Evolutionary conservation across 2,888 invertebrate species (phyloP).

Genomic region (Sinotaia quadrata): DNA sequence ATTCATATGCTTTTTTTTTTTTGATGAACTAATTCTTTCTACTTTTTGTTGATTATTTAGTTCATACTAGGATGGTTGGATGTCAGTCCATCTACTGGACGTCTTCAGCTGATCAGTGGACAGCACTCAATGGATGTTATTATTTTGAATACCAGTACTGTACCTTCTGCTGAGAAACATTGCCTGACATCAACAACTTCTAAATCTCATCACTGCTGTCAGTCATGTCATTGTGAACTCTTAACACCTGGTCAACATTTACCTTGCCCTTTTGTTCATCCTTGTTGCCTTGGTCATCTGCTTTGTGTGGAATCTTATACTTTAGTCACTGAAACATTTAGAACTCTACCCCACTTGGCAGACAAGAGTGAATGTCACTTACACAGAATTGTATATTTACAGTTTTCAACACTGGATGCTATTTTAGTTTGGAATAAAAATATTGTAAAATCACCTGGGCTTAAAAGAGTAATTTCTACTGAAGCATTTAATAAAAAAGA

Average conservation of each 20-base stretch:
- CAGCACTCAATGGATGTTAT: neutral
- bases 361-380: neutral
- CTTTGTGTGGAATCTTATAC: neutral
- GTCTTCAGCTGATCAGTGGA: neutral
- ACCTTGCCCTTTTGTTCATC: slow-evolving; percentile 5
- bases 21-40: no score
- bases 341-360: neutral
- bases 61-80: slow-evolving; percentile 18
- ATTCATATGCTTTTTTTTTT: no score
- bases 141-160: neutral
- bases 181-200: no score
- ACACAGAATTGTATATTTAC: slow-evolving; percentile 4
- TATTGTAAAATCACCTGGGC: no score
- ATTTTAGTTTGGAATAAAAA: no score
- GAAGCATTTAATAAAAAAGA: neutral
- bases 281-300: slow-evolving; percentile 16
- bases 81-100: slow-evolving; percentile 4
- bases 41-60: neutral
- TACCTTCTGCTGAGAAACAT: neutral
- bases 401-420: no score
- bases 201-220: slow-evolving; percentile 9
- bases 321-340: slow-evolving; percentile 7
- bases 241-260: neutral
- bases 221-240: slow-evolving; percentile 4
- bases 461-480: no score